A percentile compares a stretch with the other conserved stretches of the same genome.
Evolutionary conservation across 1,140 invertebrate species (phyloP).

Genomic region (Drosophila nannoptera): DNA sequence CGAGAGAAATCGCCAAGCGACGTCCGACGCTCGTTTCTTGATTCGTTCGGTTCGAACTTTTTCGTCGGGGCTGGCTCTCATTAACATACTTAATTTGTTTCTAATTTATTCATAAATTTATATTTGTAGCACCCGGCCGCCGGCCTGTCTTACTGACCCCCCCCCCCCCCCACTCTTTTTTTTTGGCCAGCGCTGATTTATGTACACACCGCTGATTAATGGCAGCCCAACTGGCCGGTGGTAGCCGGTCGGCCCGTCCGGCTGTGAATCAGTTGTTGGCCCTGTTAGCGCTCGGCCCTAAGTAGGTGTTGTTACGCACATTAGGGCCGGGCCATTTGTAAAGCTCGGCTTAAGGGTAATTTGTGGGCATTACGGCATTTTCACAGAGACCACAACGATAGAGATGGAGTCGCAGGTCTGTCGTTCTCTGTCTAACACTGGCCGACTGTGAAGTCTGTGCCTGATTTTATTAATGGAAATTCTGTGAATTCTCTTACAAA

Average conservation of each 20-base stretch:
- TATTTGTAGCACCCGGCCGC: slow-evolving; percentile 69
- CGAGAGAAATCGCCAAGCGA: slow-evolving; percentile 46
- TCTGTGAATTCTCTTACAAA: slow-evolving; percentile 43
- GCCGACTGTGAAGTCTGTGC: slow-evolving; percentile 35
- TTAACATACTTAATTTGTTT: slow-evolving; percentile 77
- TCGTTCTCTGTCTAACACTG: slow-evolving; percentile 26
- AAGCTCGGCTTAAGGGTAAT: slow-evolving; percentile 50
- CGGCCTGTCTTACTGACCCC: slow-evolving; percentile 17
- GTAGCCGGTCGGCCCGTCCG: slow-evolving; percentile 23
- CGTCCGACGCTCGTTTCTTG: slow-evolving; percentile 20
- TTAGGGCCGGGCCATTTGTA: slow-evolving; percentile 55
- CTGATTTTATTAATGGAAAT: slow-evolving; percentile 47
- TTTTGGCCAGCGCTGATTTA: slow-evolving; percentile 57
- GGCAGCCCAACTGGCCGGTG: slow-evolving; percentile 41
- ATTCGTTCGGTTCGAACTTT: slow-evolving; percentile 15
- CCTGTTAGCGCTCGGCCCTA: slow-evolving; percentile 40
- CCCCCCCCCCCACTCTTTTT: slow-evolving; percentile 38
- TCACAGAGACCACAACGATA: not conserved
- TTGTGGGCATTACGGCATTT: slow-evolving; percentile 57
- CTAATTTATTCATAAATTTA: slow-evolving; percentile 78
- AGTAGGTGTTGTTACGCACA: slow-evolving; percentile 75
- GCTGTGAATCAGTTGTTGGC: slow-evolving; percentile 60
- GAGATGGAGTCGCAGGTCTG: not conserved
- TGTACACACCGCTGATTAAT: slow-evolving; percentile 66
- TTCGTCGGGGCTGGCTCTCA: slow-evolving; percentile 41